These are phyloP conservation scores for Heliconius hortense DNA, from an alignment of 2,888 invertebrate genomes.

Conservation along the genomic window DNA sequence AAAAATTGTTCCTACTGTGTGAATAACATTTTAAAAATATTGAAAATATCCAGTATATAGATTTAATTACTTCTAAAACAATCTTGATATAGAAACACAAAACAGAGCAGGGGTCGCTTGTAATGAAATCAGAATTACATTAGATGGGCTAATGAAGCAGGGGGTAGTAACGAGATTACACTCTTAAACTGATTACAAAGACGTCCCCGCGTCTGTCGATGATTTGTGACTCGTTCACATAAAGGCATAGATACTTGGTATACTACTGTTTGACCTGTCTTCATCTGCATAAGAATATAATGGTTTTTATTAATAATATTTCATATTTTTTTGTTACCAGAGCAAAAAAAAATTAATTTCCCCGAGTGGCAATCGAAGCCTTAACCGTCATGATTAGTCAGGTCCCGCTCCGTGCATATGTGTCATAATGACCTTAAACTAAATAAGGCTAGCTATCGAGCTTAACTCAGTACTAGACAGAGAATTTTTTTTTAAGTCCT, in stretches of 20 bases:
- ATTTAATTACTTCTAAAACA: conserved; percentile 28
- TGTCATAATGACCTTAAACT: no score
- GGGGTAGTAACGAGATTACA: conserved; percentile 48
- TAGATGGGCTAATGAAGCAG: conserved; percentile 48
- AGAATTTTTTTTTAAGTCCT: no score
- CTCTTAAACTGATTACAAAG: conserved; percentile 49
- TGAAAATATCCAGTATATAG: background rate
- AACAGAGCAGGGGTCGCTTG: conserved; percentile 42
- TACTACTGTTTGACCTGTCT: background rate
- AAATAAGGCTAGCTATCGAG: no score
- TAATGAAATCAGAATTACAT: conserved; percentile 52
- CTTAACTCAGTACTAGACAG: no score
- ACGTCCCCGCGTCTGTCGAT: conserved; percentile 44
- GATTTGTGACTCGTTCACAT: conserved; percentile 60
- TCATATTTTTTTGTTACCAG: no score
- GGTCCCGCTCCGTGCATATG: no score
- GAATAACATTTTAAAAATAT: background rate
- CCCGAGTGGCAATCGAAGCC: no score
- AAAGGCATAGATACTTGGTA: background rate
- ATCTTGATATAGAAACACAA: conserved; percentile 37
- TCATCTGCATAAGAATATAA: background rate
- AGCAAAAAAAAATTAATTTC: no score
- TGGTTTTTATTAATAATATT: background rate
- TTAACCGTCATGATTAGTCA: no score
- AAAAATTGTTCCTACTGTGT: background rate